These are phyloP conservation scores for Anabacerthia variegaticeps DNA, from an alignment of 2,797 vertebrate genomes.

Conservation along the genomic window DNA sequence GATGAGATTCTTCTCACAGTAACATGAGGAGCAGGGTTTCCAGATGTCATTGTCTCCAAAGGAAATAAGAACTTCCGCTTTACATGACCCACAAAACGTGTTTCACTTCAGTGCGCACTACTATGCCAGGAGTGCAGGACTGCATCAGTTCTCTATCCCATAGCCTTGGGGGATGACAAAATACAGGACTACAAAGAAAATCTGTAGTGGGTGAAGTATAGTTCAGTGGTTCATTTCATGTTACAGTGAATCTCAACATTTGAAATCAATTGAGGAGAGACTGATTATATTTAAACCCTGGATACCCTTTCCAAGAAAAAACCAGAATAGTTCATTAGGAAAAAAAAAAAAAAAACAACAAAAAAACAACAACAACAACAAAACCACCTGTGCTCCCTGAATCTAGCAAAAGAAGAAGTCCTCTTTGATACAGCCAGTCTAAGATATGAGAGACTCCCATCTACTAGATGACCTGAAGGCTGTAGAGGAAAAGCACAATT, in stretches of 20 bases:
- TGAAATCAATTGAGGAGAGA: constrained; percentile 1
- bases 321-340: background rate
- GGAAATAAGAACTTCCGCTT: constrained; percentile 24
- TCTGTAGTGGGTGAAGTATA: background rate
- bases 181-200: background rate
- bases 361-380: too few relatives aligned
- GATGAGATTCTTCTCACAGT: background rate
- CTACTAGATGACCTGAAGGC: background rate
- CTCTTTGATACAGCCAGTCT: background rate
- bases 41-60: constrained; percentile 24
- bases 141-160: background rate
- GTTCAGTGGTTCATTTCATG: constrained; percentile 10
- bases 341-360: background rate
- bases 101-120: background rate
- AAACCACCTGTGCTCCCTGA: background rate
- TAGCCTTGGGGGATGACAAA: background rate
- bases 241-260: background rate
- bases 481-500: background rate
- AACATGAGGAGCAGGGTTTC: background rate
- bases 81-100: background rate
- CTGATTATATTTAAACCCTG: constrained; percentile 3
- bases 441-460: background rate
- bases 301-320: background rate
- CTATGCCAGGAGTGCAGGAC: background rate
- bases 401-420: background rate